A percentile compares a stretch with the other conserved stretches of the same genome.
These are phyloP conservation scores for Pammene aurita DNA, from an alignment of 2,888 invertebrate genomes.

Conservation along the genomic window DNA sequence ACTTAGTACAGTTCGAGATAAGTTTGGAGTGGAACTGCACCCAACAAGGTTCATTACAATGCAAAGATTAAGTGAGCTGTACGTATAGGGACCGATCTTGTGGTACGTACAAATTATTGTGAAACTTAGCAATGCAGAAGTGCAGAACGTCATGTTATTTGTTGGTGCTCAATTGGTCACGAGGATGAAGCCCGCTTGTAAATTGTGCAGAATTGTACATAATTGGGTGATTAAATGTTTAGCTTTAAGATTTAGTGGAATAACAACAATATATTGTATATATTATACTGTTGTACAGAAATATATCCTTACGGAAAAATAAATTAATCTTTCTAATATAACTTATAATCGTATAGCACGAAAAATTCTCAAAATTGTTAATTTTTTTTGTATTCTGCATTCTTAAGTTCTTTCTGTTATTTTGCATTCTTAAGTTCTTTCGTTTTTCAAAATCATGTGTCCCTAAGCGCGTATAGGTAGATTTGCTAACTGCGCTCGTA, in stretches of 20 bases:
- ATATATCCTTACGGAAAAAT: neutral
- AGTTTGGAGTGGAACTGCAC: too few relatives aligned
- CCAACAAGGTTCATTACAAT: neutral
- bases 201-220: constrained; percentile 32
- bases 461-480: too few relatives aligned
- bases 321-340: too few relatives aligned
- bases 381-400: too few relatives aligned
- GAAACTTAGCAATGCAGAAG: constrained; percentile 22
- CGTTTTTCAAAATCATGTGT: too few relatives aligned
- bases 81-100: neutral
- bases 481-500: too few relatives aligned
- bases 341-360: too few relatives aligned
- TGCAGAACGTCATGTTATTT: constrained; percentile 33
- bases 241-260: constrained; percentile 17
- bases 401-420: too few relatives aligned
- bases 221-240: constrained; percentile 35
- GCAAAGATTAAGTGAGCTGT: neutral
- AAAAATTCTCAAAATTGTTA: too few relatives aligned
- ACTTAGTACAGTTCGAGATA: too few relatives aligned
- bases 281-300: neutral
- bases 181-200: constrained; percentile 24
- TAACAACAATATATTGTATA: neutral
- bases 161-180: constrained; percentile 34
- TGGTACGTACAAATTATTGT: constrained; percentile 15
- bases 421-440: too few relatives aligned